A percentile compares a stretch with the other conserved stretches of the same genome.
These are phyloP conservation scores for Carassius carassius DNA, from an alignment of 2,113 vertebrate genomes.

Conservation along the genomic window DNA sequence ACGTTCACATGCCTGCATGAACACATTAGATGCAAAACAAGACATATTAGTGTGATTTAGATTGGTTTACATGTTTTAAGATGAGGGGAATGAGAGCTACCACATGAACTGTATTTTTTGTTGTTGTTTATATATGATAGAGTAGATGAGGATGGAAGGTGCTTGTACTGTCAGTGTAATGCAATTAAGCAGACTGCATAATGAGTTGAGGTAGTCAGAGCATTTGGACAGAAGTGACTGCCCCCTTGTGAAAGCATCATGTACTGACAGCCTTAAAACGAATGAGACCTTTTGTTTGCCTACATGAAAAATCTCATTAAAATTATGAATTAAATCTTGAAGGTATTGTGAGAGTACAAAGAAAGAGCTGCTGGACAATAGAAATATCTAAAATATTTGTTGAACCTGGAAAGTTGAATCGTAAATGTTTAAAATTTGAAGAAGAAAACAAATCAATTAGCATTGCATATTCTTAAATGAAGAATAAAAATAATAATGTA, in stretches of 20 bases:
- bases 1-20: not conserved
- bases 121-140: not conserved
- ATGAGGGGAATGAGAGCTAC: not conserved
- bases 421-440: not conserved
- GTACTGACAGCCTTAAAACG: not conserved
- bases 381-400: not conserved
- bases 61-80: not conserved
- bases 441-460: not conserved
- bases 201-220: not conserved
- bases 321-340: not conserved
- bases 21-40: not conserved
- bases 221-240: slow-evolving; percentile 71
- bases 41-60: not conserved
- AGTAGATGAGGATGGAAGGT: not conserved
- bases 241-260: slow-evolving; percentile 72
- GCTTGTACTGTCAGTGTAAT: not conserved
- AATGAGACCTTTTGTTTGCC: not conserved
- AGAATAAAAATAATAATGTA: not conserved
- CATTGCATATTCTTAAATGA: not conserved
- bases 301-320: not conserved
- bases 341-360: not conserved
- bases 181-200: not conserved
- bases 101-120: not conserved
- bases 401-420: not conserved
- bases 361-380: not conserved